phyloP scores from a whole-genome alignment of 2,888 invertebrate species.

The Busseola fusca region DNA sequence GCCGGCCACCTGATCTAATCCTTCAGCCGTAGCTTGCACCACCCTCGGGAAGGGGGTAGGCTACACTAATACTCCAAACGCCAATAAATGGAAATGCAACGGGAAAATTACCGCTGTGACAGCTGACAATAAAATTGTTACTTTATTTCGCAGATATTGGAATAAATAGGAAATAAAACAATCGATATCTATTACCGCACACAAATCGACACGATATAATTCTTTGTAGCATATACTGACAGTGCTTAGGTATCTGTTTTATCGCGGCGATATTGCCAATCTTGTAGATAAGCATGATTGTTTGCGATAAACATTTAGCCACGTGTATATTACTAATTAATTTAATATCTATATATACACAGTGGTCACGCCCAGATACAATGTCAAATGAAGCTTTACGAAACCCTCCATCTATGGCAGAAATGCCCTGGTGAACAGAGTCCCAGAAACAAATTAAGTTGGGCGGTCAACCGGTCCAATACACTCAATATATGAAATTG shows the following conservation, averaged over 20 bases:
- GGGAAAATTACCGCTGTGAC: slow-evolving; percentile 15
- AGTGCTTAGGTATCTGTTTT: slow-evolving; percentile 49
- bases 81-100: slow-evolving; percentile 35
- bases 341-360: slow-evolving; percentile 39
- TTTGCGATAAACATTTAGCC: slow-evolving; percentile 44
- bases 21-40: slow-evolving; percentile 9
- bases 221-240: slow-evolving; percentile 44
- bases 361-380: slow-evolving; percentile 27
- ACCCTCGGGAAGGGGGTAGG: slow-evolving; percentile 16
- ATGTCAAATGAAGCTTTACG: slow-evolving; percentile 22
- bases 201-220: slow-evolving; percentile 48
- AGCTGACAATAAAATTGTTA: slow-evolving; percentile 10
- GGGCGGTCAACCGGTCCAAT: slow-evolving; percentile 51
- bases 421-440: slow-evolving; percentile 33
- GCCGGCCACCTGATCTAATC: slow-evolving; percentile 25
- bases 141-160: slow-evolving; percentile 11
- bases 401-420: slow-evolving; percentile 12
- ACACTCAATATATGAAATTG: slow-evolving; percentile 51
- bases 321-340: slow-evolving; percentile 52
- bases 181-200: slow-evolving; percentile 37
- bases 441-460: slow-evolving; percentile 48
- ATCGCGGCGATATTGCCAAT: slow-evolving; percentile 58
- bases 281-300: slow-evolving; percentile 57
- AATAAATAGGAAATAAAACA: slow-evolving; percentile 27
- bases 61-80: slow-evolving; percentile 20